Evolutionary conservation across 1,140 invertebrate genomes (phyloP), one percentile per base, ranked within the genome.

Genomic region (Dryas iulia): DNA sequence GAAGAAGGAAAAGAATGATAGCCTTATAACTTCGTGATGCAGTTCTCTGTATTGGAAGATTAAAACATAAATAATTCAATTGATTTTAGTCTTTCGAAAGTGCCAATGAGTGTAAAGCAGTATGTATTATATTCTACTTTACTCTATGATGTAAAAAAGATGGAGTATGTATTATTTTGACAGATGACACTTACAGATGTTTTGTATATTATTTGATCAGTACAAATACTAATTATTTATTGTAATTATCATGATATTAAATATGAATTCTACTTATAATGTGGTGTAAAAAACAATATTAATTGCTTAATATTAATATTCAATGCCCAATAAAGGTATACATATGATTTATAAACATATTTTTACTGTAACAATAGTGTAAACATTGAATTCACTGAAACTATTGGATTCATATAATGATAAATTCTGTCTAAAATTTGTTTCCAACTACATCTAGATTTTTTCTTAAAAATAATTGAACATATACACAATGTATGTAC

Each of bases 291-390:
- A 18, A 47, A 1, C 1, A 21, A 21, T 47, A 47, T 47, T 11
- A 47, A 21, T n/a, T n/a, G n/a, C n/a, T n/a, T n/a, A n/a, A n/a
- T n/a, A n/a, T n/a, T n/a, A n/a, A 18, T 47, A 47, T 47, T 47
- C 28, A 64, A 72, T 72, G 65, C 57, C 65, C 11, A 68, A 72
- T 59, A 63, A 71, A 54, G 69, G 69, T 71, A 60, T 30, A 25
- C 33, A 47, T 21, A 18, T 21, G 1, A 35, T 35, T 14, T 35
- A 11, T 35, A 33, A 33, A 33, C 3, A 33, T 0, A 12, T 47
- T 47, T n/a, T 47, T 47, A 7, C 10, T 47, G 21, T 47, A 21
- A 8, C 14, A 18, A 10, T 47, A 18, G 18, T 47, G 21, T 18
- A 47, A 47, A 47, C 39, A 39, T 4, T 47, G 39, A 3, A 47